These are phyloP conservation scores for Bombus vancouverensis DNA, from an alignment of 1,140 invertebrate genomes.

Conservation along the genomic window DNA sequence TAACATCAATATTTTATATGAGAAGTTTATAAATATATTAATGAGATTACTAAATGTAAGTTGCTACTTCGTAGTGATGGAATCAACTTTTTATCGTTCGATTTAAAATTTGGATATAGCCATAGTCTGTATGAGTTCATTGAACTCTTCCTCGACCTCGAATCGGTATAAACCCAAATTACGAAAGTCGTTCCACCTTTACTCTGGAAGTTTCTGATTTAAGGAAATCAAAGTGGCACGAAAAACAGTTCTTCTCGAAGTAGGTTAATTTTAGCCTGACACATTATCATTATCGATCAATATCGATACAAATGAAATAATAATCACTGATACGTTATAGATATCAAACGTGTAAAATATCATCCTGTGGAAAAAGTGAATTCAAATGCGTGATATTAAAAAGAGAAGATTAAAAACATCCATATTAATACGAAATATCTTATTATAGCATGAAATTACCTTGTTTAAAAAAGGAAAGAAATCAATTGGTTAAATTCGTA, in stretches of 20 bases:
- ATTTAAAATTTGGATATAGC: background rate
- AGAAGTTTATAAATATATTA: background rate
- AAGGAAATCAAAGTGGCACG: too few species aligned
- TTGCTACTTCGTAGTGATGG: background rate
- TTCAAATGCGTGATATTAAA: too few species aligned
- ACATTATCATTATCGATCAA: background rate
- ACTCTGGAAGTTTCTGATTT: background rate
- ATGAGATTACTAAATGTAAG: fast-evolving
- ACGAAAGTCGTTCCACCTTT: background rate
- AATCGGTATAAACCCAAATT: background rate
- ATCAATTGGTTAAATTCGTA: background rate
- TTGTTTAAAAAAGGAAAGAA: background rate
- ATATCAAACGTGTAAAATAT: background rate
- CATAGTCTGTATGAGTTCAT: background rate
- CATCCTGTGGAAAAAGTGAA: background rate
- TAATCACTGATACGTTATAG: too few species aligned
- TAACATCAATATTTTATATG: background rate
- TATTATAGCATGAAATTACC: background rate
- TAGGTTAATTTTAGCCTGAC: background rate
- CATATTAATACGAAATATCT: background rate
- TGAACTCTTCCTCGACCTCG: background rate
- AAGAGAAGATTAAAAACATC: background rate
- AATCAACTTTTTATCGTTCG: background rate
- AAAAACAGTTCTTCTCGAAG: background rate
- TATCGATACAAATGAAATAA: background rate